These are phyloP conservation scores for Apeltes quadracus DNA, from an alignment of 2,113 vertebrate genomes.

Conservation along the genomic window DNA sequence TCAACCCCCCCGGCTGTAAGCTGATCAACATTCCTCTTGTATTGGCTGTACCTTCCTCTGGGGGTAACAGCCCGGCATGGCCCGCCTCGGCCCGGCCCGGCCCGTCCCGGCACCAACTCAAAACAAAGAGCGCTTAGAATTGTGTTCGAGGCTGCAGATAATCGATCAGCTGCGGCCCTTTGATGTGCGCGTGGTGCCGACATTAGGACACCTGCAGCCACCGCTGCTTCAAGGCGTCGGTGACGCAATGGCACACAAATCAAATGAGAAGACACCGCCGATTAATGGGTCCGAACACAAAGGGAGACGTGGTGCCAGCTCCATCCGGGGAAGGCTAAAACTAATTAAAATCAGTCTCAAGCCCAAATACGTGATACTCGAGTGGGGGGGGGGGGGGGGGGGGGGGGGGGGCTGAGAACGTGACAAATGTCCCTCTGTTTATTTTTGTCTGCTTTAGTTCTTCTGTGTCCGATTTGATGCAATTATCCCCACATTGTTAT, in stretches of 20 bases:
- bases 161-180: conserved; percentile 19
- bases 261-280: not conserved
- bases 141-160: not conserved
- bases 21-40: conserved; percentile 78
- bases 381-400: no score
- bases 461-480: not conserved
- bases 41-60: conserved; percentile 71
- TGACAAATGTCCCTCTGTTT: not conserved
- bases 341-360: conserved; percentile 2
- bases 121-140: conserved; percentile 45
- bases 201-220: conserved; percentile 40
- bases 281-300: conserved; percentile 30
- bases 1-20: conserved; percentile 62
- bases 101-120: not conserved
- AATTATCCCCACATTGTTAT: not conserved
- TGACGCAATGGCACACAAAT: not conserved
- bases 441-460: not conserved
- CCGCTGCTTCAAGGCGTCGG: conserved; percentile 29
- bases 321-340: conserved; percentile 11
- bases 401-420: no score
- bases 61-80: conserved; percentile 30
- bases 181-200: not conserved
- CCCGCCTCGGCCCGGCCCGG: not conserved
- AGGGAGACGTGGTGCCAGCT: not conserved
- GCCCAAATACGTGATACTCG: not conserved